Evolutionary conservation across 1,140 invertebrate species (phyloP).

Genomic region (Eurosta solidaginis): DNA sequence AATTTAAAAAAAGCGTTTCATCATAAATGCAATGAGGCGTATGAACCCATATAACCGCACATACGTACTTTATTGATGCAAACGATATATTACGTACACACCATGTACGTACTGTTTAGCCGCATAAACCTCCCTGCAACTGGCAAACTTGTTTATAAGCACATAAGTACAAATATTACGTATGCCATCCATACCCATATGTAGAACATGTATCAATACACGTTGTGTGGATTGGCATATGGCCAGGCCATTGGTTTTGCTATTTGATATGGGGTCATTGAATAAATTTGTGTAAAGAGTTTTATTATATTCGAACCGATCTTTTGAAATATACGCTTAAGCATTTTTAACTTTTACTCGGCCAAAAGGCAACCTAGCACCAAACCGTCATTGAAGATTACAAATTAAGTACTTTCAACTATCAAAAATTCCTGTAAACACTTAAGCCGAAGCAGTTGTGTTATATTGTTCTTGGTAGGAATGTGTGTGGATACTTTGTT

Average conservation of each 20-base stretch:
- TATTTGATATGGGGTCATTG: conserved; percentile 24
- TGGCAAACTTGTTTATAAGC: neutral
- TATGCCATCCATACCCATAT: too few species aligned
- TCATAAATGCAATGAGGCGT: conserved; percentile 25
- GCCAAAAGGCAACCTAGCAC: neutral
- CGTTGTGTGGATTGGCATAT: neutral
- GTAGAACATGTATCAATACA: neutral
- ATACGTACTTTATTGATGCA: neutral
- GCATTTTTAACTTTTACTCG: neutral
- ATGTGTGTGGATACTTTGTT: neutral
- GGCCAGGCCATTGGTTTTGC: conserved; percentile 5
- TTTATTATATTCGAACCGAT: conserved; percentile 14
- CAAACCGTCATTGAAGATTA: too few species aligned
- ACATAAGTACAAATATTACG: too few species aligned
- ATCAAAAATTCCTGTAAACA: neutral
- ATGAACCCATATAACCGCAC: conserved; percentile 1
- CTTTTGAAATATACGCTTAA: neutral
- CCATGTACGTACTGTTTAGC: neutral
- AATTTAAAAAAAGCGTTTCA: conserved; percentile 19
- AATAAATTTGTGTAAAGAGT: conserved; percentile 21
- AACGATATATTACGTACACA: neutral
- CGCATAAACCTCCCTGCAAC: neutral
- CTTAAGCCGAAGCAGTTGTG: neutral
- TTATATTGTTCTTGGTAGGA: neutral
- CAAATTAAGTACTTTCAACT: too few species aligned